Conservation (phyloP, 2,797 vertebrate genomes). For the Dallia pectoralis region DNA sequence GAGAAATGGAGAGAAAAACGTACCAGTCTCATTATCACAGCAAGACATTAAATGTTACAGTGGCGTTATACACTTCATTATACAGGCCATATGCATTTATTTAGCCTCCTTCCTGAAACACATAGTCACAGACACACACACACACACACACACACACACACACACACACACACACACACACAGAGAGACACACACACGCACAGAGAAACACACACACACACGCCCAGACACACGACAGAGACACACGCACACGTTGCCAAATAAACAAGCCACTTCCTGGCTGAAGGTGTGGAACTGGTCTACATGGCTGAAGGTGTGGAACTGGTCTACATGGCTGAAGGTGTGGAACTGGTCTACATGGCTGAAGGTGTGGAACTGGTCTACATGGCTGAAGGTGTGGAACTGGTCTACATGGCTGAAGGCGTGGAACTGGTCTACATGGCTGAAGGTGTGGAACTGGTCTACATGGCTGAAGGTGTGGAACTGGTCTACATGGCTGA, state of each 20-base stretch:
- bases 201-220: background rate
- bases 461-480: slow-evolving; percentile 69
- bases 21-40: slow-evolving; percentile 75
- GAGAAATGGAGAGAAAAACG: slow-evolving; percentile 67
- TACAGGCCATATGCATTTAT: slow-evolving; percentile 77
- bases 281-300: too few species aligned
- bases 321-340: slow-evolving; percentile 69
- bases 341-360: too few species aligned
- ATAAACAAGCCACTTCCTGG: slow-evolving; percentile 64
- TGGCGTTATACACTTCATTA: slow-evolving; percentile 83
- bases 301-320: slow-evolving; percentile 67
- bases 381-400: slow-evolving; percentile 68
- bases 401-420: slow-evolving; percentile 68
- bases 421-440: too few species aligned
- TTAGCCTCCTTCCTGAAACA: background rate
- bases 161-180: slow-evolving; percentile 69
- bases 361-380: too few species aligned
- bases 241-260: slow-evolving; percentile 72
- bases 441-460: slow-evolving; percentile 73
- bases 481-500: slow-evolving; percentile 66
- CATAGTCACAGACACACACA: background rate
- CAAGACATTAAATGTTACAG: slow-evolving; percentile 78
- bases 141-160: slow-evolving; percentile 42
- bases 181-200: background rate
- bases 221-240: slow-evolving; percentile 58